Percentiles rank a stretch among this genome's conserved stretches.
phyloP scores from a whole-genome alignment of 2,888 invertebrate genomes.

The Sarcophaga caerulescens region DNA sequence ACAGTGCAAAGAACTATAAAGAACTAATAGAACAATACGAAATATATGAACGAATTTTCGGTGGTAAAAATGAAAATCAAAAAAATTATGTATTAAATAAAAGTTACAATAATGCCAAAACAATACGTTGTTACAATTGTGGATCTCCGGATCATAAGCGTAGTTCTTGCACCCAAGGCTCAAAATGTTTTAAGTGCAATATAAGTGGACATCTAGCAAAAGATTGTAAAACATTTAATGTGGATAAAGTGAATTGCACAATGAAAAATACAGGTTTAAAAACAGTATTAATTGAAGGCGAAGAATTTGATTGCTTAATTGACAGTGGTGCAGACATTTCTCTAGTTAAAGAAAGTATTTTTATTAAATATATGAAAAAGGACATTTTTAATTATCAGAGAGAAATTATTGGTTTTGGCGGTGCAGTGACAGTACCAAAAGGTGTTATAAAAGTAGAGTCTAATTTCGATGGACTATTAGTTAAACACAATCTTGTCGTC shows the following conservation, averaged over 20 bases:
- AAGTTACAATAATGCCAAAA: slow-evolving; percentile 56
- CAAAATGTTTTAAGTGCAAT: slow-evolving; percentile 8
- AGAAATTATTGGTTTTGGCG: slow-evolving; percentile 43
- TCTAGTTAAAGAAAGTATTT: too few relatives aligned
- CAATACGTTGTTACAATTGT: slow-evolving; percentile 35
- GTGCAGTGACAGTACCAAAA: slow-evolving; percentile 22
- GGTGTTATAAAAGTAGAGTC: slow-evolving; percentile 32
- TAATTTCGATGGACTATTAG: slow-evolving; percentile 3
- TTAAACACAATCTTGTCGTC: slow-evolving; percentile 30
- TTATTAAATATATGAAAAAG: too few relatives aligned
- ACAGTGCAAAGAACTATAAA: slow-evolving; percentile 25
- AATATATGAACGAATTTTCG: slow-evolving; percentile 14
- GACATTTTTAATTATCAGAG: slow-evolving; percentile 40
- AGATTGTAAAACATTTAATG: slow-evolving; percentile 26
- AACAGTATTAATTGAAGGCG: slow-evolving; percentile 22
- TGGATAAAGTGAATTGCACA: slow-evolving; percentile 25
- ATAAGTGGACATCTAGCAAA: slow-evolving; percentile 47
- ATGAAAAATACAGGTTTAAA: slow-evolving; percentile 35
- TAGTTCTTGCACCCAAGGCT: slow-evolving; percentile 18
- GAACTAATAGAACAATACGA: slow-evolving; percentile 36
- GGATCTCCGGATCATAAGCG: slow-evolving; percentile 28
- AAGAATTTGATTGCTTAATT: slow-evolving; percentile 38
- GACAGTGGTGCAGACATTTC: slow-evolving; percentile 31
- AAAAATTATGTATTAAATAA: slow-evolving; percentile 28
- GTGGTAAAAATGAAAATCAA: slow-evolving; percentile 10